Evolutionary conservation across 2,797 vertebrate species (phyloP), one percentile per base, ranked within the genome.

Genomic region (Chaetodon trifasciatus): DNA sequence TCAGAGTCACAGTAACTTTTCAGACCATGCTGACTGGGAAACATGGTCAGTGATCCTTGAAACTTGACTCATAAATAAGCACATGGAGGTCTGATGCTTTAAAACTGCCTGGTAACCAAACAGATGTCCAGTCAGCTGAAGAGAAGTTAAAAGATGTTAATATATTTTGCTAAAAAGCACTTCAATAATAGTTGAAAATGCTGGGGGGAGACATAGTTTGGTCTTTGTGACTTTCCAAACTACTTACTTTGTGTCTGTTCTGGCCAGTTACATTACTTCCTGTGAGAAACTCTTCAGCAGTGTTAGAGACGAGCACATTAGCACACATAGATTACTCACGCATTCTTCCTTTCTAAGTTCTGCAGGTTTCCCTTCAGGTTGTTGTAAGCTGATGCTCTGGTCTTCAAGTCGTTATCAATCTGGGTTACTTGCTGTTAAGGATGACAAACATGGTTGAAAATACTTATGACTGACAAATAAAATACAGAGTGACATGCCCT

Each of bases 291-390:
- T 6, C 39, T 23, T 35, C 8, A 53, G 57, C 3, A 58, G 52
- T 2, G 13, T 70, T 16, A 28, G 35, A 39, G 23, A 55, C 0
- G 5, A 23, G n/a, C 35, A 52, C 12, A 53, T 53, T 17, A 24
- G 21, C 23, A 16, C 66, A 72, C 4, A 13, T 7, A 8, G 8
- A n/a, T 50, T 44, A 95, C 98, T 98, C 92, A 99, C 98, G 97
- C 97, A 63, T 99, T 99, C 95, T 99, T 99, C 80, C 98, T 96
- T 89, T 99, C 98, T 88, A 99, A 77, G 89, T 98, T 99, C 95
- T 99, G 98, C 88, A 99, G 96, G 89, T 98, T 99, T 81, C 98
- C 98, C 93, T 99, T 99, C 92, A 99, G 95, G 87, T 97, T 99
- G 92, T 99, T 99, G 88, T 99, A 99, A 1, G 97, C 97, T 0